Evolutionary conservation across 2,797 vertebrate species (phyloP), one percentile per base, ranked within the genome.

Genomic region (Sus cebifrons): DNA sequence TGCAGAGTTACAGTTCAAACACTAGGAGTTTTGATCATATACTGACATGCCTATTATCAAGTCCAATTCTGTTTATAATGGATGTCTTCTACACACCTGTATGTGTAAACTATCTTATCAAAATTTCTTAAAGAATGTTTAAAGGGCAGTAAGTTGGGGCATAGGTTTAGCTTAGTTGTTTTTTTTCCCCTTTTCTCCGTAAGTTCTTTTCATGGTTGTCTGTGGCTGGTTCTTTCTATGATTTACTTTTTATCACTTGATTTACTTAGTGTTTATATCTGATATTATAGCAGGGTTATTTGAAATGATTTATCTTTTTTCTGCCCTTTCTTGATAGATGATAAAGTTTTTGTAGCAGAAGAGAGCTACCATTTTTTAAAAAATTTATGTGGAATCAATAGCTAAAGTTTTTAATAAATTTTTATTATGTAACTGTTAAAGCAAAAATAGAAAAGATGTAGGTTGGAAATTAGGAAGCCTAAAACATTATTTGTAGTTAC

Each of bases 371-470:
- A 15, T 74, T 95, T 20, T 40, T 20, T 60, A 29, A 77, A 87
- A 86, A 79, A 64, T 60, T 86, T 58, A 25, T 58, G 52, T 97
- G 40, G 77, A 79, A 83, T 96, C 73, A 96, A 5, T 96, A 78
- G 87, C 40, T 32, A 95, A 79, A 96, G 96, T 75, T 96, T 97
- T 97, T 96, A 94, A 90, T 96, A 92, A 78, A 73, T 85, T 95
- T 97, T 82, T 97, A 91, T 98, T 93, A 97, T 10, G 0, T 96
- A 95, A 98, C 84, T 95, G 64, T 97, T 89, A 96, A 97, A 88
- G 71, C 36, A 79, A 96, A 98, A 98, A 96, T 93, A 77, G 89
- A 36, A 95, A 40, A 93, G 82, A 44, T 89, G 0, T 95, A 91
- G 79, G 86, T 89, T 89, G 91, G 23, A 94, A 96, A 92, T 86